phyloP scores from a whole-genome alignment of 2,888 invertebrate genomes.

The Rotaria magnacalcarata region DNA sequence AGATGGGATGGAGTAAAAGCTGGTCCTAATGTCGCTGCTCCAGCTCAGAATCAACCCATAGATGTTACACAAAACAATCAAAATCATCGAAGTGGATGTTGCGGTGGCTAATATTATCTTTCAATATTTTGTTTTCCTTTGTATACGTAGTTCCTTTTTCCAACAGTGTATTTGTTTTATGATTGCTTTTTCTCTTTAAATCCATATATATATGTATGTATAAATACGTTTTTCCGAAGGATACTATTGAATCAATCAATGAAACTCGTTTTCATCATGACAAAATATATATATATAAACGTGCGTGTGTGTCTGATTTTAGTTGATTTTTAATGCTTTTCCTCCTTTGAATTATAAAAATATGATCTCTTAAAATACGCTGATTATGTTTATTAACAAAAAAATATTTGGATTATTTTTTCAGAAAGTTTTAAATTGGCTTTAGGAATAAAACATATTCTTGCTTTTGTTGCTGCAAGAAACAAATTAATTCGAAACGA shows the following conservation, averaged over 20 bases:
- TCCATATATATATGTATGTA: not conserved
- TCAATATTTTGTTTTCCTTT: not conserved
- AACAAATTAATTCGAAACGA: too few relatives aligned
- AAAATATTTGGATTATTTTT: too few relatives aligned
- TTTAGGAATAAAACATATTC: too few relatives aligned
- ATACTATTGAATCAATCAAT: not conserved
- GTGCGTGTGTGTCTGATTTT: not conserved
- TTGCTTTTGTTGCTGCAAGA: too few relatives aligned
- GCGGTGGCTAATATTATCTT: not conserved
- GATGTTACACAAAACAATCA: not conserved
- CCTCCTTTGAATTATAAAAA: not conserved
- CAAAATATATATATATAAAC: not conserved
- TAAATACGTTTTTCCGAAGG: not conserved
- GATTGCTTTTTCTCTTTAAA: too few relatives aligned
- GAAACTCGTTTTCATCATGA: not conserved
- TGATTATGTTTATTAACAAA: too few relatives aligned
- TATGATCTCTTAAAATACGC: too few relatives aligned
- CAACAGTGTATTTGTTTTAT: not conserved
- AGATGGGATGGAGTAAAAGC: conserved; percentile 14
- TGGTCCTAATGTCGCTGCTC: not conserved
- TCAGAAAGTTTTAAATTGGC: too few relatives aligned
- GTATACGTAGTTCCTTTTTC: not conserved
- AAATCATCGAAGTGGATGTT: not conserved
- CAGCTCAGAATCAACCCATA: not conserved
- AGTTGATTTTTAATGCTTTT: not conserved